These are phyloP conservation scores for Neodontobutis hainanensis DNA, from an alignment of 2,113 vertebrate genomes.

Conservation along the genomic window DNA sequence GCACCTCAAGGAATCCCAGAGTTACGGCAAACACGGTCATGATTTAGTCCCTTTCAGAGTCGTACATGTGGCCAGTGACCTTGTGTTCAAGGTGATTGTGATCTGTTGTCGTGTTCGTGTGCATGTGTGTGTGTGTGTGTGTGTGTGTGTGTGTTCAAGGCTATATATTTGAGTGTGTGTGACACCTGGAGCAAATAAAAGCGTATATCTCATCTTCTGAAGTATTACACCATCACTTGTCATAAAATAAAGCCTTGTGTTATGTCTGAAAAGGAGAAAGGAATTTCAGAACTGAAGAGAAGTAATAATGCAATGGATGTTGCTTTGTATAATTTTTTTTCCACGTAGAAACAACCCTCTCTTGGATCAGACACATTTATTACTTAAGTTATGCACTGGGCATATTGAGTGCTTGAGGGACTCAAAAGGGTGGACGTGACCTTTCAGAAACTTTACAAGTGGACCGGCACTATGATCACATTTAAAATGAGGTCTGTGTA, in stretches of 20 bases:
- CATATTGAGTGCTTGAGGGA: too few relatives aligned
- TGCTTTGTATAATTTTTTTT: constrained; percentile 3
- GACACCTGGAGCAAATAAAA: background rate
- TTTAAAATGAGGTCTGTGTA: too few relatives aligned
- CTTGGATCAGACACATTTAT: background rate
- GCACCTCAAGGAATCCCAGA: constrained; percentile 21
- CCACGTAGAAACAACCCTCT: background rate
- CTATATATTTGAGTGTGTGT: background rate
- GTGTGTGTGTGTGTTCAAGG: background rate
- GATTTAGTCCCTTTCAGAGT: constrained; percentile 22
- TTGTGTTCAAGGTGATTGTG: constrained; percentile 13
- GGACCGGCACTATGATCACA: too few relatives aligned
- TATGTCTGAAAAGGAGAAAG: constrained; percentile 2
- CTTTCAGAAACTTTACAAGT: too few relatives aligned
- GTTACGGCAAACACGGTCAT: constrained; percentile 1
- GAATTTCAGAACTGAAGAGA: background rate
- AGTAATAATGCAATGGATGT: background rate
- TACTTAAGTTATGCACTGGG: too few relatives aligned
- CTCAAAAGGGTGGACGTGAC: too few relatives aligned
- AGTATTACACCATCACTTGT: background rate
- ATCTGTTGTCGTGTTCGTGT: background rate
- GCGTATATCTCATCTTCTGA: background rate
- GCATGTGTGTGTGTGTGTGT: background rate
- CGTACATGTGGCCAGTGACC: constrained; percentile 19
- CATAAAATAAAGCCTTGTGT: constrained; percentile 13